Base-by-base conservation (phyloP, 2,888 invertebrate species). In the Sepioteuthis lessoniana region DNA sequence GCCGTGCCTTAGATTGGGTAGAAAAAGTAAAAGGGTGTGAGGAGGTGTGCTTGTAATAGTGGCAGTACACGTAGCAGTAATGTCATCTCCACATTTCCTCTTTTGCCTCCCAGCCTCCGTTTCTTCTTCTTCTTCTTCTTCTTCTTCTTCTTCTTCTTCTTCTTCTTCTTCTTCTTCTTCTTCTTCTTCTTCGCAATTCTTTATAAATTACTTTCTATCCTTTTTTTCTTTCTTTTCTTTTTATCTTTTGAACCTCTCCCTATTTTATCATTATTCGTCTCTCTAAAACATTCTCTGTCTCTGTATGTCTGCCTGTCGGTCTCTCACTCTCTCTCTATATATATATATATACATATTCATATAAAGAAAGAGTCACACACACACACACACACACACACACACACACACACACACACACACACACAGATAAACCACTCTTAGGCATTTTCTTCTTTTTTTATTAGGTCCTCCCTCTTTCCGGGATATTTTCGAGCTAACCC, bases 21-120 rank as follows among this genome's bases (percentile, higher is more conserved):
- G 91, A 38, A 91, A 31, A 21, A 91, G 38, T 28, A 31, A 25
- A 91, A 46, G 42, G 8, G 91, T 42, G 38, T 91, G 38, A 47
- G 31, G 60, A n/a, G 50, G 60, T n/a, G 28, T n/a, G 50, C 8
- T 19, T 47, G 50, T 31, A 47, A 47, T 31, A 37, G 92, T 37
- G 47, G 38, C 92, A 38, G 37, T 92, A 92, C 46, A 16, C 42
- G 31, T 47, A 92, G 92, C 92, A 92, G 92, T 92, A 35, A 47
- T 91, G n/a, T 7, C n/a, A 31, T 46, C 13, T 38, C 10, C 13
- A 47, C 47, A 47, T 92, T 92, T 92, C 42, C 46, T 47, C 47
- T 47, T 92, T 28, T 13, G 76, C 10, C 21, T 47, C 92, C 92
- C 92, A 47, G 16, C 35, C 35, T 76, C 76, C 76, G n/a, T 13